These are phyloP conservation scores for Forbesichthys agassizii DNA, from an alignment of 2,113 vertebrate genomes.

Conservation along the genomic window DNA sequence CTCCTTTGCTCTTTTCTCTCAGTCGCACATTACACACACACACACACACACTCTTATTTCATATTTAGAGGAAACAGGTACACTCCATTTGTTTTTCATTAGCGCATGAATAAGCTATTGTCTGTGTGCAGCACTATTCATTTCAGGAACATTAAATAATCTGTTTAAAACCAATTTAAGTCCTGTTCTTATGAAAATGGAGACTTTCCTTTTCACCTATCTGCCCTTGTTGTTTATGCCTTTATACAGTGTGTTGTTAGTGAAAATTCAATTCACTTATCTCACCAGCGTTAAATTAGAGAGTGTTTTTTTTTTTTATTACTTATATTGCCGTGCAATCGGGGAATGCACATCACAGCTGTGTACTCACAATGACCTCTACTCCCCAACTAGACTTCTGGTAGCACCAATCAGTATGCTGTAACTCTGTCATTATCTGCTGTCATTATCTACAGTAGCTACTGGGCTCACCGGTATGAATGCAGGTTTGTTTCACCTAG, in stretches of 20 bases:
- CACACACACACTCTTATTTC: slow-evolving; percentile 17
- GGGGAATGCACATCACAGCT: slow-evolving; percentile 25
- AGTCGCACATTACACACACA: slow-evolving; percentile 1
- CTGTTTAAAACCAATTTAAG: slow-evolving; percentile 23
- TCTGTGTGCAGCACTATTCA: slow-evolving; percentile 55
- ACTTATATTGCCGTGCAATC: slow-evolving; percentile 24
- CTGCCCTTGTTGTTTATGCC: slow-evolving; percentile 3
- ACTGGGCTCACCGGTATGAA: too few species aligned
- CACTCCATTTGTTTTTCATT: slow-evolving; percentile 42
- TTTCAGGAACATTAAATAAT: slow-evolving; percentile 44
- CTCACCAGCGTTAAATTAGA: slow-evolving; percentile 10
- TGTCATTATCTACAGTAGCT: too few species aligned
- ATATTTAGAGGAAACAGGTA: slow-evolving; percentile 57
- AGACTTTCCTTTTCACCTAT: slow-evolving; percentile 8
- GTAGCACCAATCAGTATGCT: slow-evolving; percentile 23
- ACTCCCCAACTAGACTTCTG: slow-evolving; percentile 25
- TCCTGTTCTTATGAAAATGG: slow-evolving; percentile 33
- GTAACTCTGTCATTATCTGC: slow-evolving; percentile 1
- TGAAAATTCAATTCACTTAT: slow-evolving; percentile 15
- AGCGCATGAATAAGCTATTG: slow-evolving; percentile 58
- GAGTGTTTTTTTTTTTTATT: slow-evolving; percentile 25
- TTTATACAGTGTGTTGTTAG: slow-evolving; percentile 10
- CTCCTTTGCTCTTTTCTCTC: slow-evolving; percentile 1
- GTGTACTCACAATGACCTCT: slow-evolving; percentile 52
- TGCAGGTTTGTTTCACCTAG: too few species aligned